A percentile compares a stretch with the other conserved stretches of the same genome.
phyloP scores from a whole-genome alignment of 2,797 vertebrate genomes.

The Hirundo rustica region DNA sequence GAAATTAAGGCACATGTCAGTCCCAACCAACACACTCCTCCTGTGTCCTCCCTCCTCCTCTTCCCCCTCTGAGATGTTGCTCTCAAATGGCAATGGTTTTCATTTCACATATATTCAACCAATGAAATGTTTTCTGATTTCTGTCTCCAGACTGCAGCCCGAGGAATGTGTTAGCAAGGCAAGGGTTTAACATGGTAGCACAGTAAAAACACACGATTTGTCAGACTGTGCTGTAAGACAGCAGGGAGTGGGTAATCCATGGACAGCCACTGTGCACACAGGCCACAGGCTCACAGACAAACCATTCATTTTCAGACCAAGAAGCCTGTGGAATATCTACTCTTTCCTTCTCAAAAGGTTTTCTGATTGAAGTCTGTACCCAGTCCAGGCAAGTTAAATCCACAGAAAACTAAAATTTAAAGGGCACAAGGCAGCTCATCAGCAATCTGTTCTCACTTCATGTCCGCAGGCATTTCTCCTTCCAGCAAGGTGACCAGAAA shows the following conservation, averaged over 20 bases:
- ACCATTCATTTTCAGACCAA: not conserved
- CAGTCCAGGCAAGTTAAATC: not conserved
- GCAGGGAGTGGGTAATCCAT: not conserved
- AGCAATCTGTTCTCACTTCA: not conserved
- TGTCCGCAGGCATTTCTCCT: not conserved
- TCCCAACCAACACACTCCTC: conserved; percentile 50
- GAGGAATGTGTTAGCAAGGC: not conserved
- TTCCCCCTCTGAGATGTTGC: not conserved
- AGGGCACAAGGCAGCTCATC: conserved; percentile 11
- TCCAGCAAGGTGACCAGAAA: not conserved
- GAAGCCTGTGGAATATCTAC: not conserved
- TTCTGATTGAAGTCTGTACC: not conserved
- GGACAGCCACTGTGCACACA: not conserved
- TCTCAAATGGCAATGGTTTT: conserved; percentile 2
- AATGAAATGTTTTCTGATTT: not conserved
- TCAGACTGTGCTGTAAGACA: not conserved
- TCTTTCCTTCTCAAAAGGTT: not conserved
- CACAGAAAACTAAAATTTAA: not conserved
- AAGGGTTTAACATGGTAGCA: not conserved
- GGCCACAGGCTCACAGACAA: not conserved
- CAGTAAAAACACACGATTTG: not conserved
- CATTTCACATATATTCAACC: not conserved
- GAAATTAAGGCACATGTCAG: conserved; percentile 68
- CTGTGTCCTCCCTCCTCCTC: not conserved
- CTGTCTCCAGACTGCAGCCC: not conserved